Evolutionary conservation across 2,888 invertebrate genomes (phyloP).

Genomic region (Pollenia griseotomentosa): DNA sequence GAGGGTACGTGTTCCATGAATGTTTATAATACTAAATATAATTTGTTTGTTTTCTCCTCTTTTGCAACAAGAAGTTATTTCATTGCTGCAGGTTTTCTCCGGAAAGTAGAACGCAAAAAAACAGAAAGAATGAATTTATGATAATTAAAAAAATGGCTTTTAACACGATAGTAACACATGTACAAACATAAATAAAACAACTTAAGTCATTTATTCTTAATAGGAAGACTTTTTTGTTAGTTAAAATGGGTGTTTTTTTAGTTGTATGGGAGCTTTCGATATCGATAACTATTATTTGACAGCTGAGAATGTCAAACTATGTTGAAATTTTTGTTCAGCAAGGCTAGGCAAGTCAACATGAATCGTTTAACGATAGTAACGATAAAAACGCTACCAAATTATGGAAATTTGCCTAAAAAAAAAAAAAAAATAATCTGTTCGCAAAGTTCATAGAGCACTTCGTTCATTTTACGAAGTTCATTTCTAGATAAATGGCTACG

Average conservation of each 20-base stretch:
- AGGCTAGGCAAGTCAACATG: no score
- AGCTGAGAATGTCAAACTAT: no score
- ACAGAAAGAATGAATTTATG: constrained; percentile 29
- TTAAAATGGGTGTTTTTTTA: neutral
- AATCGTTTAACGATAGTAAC: no score
- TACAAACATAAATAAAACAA: constrained; percentile 39
- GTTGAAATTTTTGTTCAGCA: no score
- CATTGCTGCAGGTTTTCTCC: constrained; percentile 33
- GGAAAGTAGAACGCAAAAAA: neutral
- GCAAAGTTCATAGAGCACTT: no score
- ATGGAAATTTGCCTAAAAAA: no score
- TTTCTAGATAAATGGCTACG: neutral
- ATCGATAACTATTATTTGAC: no score
- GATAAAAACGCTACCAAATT: no score
- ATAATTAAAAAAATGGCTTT: constrained; percentile 59
- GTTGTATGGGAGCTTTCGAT: no score
- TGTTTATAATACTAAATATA: constrained; percentile 39
- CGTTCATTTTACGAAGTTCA: neutral
- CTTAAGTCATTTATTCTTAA: constrained; percentile 51
- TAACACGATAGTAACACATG: constrained; percentile 39
- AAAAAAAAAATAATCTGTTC: no score
- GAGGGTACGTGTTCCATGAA: constrained; percentile 22
- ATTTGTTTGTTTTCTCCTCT: constrained; percentile 9
- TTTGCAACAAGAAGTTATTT: constrained; percentile 11
- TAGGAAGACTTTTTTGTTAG: constrained; percentile 12